Evolutionary conservation across 2,888 invertebrate genomes (phyloP).

Genomic region (Diaphora mendica): DNA sequence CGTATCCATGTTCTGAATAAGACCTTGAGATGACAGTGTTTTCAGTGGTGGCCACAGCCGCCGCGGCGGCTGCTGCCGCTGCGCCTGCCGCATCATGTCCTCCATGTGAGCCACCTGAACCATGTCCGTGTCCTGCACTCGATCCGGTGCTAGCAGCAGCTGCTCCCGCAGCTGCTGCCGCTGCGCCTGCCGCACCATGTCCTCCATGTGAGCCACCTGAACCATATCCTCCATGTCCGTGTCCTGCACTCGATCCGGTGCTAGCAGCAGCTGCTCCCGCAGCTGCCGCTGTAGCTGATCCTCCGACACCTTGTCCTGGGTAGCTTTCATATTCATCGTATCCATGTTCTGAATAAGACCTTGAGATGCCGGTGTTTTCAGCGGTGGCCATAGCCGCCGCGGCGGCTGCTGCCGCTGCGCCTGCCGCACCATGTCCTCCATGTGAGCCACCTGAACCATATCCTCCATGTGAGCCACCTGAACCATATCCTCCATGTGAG

Average conservation of each 20-base stretch:
- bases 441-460: background rate
- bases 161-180: constrained; percentile 9
- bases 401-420: too few relatives aligned
- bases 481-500: too few relatives aligned
- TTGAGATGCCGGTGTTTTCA: too few relatives aligned
- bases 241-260: background rate
- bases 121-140: background rate
- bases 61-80: background rate
- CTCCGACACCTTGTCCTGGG: too few relatives aligned
- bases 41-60: background rate
- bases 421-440: background rate
- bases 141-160: background rate
- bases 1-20: too few relatives aligned
- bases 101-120: background rate
- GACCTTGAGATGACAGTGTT: too few relatives aligned
- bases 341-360: too few relatives aligned
- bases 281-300: too few relatives aligned
- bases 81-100: background rate
- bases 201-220: background rate
- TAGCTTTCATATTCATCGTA: too few relatives aligned
- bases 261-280: background rate
- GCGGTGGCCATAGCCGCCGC: too few relatives aligned
- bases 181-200: background rate
- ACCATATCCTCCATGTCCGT: background rate
- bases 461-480: too few relatives aligned